Evolutionary conservation across 2,888 invertebrate species (phyloP), one percentile per base, ranked within the genome.

Genomic region (Orthosia incerta): DNA sequence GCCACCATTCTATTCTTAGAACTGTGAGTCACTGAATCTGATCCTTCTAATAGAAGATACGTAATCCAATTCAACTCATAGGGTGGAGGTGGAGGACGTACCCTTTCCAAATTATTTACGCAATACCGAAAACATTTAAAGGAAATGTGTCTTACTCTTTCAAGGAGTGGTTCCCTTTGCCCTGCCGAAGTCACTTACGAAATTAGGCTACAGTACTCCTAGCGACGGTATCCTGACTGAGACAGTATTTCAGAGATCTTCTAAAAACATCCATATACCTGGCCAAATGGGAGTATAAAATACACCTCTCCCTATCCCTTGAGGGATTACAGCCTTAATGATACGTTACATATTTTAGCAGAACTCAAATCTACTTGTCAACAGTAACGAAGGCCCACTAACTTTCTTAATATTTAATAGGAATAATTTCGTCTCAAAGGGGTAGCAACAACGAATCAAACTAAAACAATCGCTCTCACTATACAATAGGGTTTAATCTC

Each of bases 401-500:
- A 69, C 26, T 50, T 60, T 76, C 57, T 63, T 15, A 60, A 71
- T 56, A 59, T 77, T 79, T 46, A 64, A 60, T 55, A 56, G 45
- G 5, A 45, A 79, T 23, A 13, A 51, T 56, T 61, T 56, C 50
- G 23, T 61, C 20, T 46, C 15, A 51, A 56, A 72, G 20, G 64
- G 64, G 39, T 46, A 48, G 60, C 4, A 31, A 13, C 9, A 5
- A n/a, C 16, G 16, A 4, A n/a, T 26, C 50, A 5, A 48, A 51
- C 31, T n/a, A 61, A 64, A 79, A 46, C 18, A 56, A 61, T 26
- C 23, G 48, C 18, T 70, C 60, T 46, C 20, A 11, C 62, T 62
- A 75, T 15, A 16, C 13, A 7, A 53, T 61, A 79, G 46, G 66
- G 76, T 76, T 20, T 50, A 65, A 75, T 65, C 45, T 75, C 55